Evolutionary conservation across 2,888 invertebrate genomes (phyloP).

Genomic region (Silvanus unidentatus): DNA sequence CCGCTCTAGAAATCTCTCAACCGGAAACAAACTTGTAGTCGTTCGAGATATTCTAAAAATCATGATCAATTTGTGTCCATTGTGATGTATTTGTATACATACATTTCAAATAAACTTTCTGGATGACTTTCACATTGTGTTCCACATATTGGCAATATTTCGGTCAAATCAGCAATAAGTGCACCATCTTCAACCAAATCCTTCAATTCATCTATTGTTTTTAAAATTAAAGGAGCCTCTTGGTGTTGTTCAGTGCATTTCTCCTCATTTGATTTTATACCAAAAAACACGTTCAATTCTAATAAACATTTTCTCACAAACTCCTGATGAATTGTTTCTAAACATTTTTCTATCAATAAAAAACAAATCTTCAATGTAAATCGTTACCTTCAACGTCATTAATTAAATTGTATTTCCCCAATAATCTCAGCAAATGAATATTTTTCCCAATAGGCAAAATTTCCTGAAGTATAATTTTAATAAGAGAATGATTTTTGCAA

Average conservation of each 20-base stretch:
- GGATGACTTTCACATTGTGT: neutral
- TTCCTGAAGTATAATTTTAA: conserved; percentile 33
- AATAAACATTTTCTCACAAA: conserved; percentile 32
- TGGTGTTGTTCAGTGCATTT: neutral
- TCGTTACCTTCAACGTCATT: conserved; percentile 27
- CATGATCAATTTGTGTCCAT: neutral
- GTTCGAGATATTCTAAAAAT: conserved; percentile 33
- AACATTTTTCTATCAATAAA: too few species aligned
- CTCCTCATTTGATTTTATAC: conserved; percentile 28
- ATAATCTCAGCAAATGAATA: conserved; percentile 35
- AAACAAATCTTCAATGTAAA: too few species aligned
- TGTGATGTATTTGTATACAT: neutral
- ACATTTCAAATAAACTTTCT: neutral
- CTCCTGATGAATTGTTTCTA: conserved; percentile 39
- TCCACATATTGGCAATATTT: neutral
- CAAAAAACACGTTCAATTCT: conserved; percentile 31
- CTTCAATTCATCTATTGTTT: neutral
- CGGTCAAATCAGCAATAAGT: neutral
- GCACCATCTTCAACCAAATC: neutral
- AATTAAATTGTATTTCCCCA: conserved; percentile 35
- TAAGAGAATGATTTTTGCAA: conserved; percentile 29
- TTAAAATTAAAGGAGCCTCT: neutral
- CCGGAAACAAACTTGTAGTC: conserved; percentile 35
- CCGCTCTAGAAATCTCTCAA: conserved; percentile 34
- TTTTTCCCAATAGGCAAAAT: conserved; percentile 41